These are phyloP conservation scores for Eleutherodactylus coqui DNA, from an alignment of 2,797 vertebrate genomes.

Conservation along the genomic window DNA sequence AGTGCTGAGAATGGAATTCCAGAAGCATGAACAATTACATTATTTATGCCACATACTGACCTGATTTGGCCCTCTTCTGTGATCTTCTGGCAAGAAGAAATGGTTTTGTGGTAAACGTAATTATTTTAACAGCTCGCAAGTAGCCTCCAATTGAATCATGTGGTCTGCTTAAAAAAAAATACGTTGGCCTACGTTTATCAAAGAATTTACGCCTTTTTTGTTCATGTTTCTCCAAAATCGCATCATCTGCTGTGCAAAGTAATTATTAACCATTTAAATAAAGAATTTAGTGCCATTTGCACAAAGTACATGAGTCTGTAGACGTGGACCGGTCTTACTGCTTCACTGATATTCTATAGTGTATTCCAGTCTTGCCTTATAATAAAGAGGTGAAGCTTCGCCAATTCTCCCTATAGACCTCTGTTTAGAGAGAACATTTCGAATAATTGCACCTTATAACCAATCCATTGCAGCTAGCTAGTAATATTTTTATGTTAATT, in stretches of 20 bases:
- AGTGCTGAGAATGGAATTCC: constrained; percentile 1
- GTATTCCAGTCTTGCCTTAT: too few relatives aligned
- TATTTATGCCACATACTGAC: constrained; percentile 22
- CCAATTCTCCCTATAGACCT: too few relatives aligned
- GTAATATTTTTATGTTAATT: too few relatives aligned
- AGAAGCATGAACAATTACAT: constrained; percentile 32
- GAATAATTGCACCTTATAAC: too few relatives aligned
- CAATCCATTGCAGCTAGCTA: too few relatives aligned
- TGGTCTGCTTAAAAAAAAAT: not conserved
- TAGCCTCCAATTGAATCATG: not conserved
- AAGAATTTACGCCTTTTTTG: not conserved
- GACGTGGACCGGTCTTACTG: too few relatives aligned
- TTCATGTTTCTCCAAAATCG: not conserved
- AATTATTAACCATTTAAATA: too few relatives aligned
- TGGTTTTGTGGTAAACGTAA: constrained; percentile 19
- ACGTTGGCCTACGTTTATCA: not conserved
- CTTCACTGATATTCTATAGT: too few relatives aligned
- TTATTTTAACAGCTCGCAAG: not conserved
- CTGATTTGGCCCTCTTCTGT: not conserved
- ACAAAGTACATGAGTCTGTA: too few relatives aligned
- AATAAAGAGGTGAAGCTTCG: too few relatives aligned
- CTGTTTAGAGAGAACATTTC: too few relatives aligned
- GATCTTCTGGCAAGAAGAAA: not conserved
- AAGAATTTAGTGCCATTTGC: too few relatives aligned
- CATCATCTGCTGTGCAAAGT: not conserved